Conservation (phyloP, 2,888 invertebrate genomes). For the Phragmatobia fuliginosa region DNA sequence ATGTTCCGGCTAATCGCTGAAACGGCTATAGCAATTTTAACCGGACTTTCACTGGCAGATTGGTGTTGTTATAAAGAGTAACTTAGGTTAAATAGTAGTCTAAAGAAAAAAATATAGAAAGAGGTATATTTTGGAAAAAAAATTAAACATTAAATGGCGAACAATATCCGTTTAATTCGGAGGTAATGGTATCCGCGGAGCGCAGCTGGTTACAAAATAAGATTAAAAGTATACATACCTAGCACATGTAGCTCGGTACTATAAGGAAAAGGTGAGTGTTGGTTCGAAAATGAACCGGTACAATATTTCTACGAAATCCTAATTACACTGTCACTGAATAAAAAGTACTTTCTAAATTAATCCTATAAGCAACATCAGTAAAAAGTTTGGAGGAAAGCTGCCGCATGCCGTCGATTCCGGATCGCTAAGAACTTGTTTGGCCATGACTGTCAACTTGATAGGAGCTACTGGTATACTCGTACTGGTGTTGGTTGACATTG, state of each 20-base stretch:
- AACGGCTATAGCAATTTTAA: too few species aligned
- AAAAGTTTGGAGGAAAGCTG: constrained; percentile 63
- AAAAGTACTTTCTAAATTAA: constrained; percentile 67
- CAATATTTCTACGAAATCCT: constrained; percentile 44
- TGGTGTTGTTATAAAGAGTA: too few species aligned
- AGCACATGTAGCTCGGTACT: background rate
- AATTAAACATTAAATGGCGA: too few species aligned
- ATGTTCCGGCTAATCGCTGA: too few species aligned
- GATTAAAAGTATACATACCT: background rate
- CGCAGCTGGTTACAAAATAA: background rate
- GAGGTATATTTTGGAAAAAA: too few species aligned
- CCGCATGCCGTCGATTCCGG: constrained; percentile 48
- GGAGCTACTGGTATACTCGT: constrained; percentile 16
- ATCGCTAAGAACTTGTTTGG: constrained; percentile 56
- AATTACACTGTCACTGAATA: constrained; percentile 63
- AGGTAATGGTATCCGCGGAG: too few species aligned
- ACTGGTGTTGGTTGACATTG: constrained; percentile 26
- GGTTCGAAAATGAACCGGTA: constrained; percentile 19
- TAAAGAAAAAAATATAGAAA: too few species aligned
- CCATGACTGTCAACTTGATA: constrained; percentile 47
- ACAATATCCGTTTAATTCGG: too few species aligned
- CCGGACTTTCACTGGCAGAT: too few species aligned
- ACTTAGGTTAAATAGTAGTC: too few species aligned
- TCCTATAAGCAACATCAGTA: constrained; percentile 54
- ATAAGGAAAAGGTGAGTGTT: background rate